Conservation (phyloP, 2,888 invertebrate species). For the Glaucopsyche alexis region DNA sequence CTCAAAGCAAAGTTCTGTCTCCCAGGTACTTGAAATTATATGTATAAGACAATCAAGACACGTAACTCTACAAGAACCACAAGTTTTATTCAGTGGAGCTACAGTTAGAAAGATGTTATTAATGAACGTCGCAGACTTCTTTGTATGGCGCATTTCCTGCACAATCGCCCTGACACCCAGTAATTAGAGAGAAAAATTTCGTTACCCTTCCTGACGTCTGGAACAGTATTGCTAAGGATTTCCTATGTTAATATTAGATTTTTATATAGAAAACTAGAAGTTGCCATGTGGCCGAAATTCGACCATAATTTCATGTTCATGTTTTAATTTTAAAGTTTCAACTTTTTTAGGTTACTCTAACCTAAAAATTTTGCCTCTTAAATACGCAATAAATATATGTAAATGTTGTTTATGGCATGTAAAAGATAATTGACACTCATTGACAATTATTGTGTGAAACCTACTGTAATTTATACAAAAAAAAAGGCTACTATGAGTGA, state of each 20-base stretch:
- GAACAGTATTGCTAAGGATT: conserved; percentile 58
- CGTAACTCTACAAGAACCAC: conserved; percentile 64
- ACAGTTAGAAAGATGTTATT: conserved; percentile 79
- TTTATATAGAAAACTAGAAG: background rate
- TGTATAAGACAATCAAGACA: conserved; percentile 44
- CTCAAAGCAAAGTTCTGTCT: no score
- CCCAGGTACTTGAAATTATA: background rate
- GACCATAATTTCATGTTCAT: no score
- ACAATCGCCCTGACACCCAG: conserved; percentile 77
- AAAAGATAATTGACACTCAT: no score
- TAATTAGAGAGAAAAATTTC: conserved; percentile 78
- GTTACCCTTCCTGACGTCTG: conserved; percentile 63
- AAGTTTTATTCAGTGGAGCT: conserved; percentile 75
- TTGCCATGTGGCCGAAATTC: no score
- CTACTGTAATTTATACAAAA: no score
- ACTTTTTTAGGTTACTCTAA: no score
- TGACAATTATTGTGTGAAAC: no score
- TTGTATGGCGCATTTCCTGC: conserved; percentile 74
- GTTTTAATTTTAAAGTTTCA: no score
- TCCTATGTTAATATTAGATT: conserved; percentile 34
- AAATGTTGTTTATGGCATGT: no score
- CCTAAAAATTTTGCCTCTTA: no score
- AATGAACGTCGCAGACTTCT: conserved; percentile 74
- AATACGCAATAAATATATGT: no score
- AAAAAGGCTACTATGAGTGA: no score